A percentile compares a stretch with the other conserved stretches of the same genome.
These are phyloP conservation scores for Lithodes maja DNA, from an alignment of 2,888 invertebrate species.

Conservation along the genomic window DNA sequence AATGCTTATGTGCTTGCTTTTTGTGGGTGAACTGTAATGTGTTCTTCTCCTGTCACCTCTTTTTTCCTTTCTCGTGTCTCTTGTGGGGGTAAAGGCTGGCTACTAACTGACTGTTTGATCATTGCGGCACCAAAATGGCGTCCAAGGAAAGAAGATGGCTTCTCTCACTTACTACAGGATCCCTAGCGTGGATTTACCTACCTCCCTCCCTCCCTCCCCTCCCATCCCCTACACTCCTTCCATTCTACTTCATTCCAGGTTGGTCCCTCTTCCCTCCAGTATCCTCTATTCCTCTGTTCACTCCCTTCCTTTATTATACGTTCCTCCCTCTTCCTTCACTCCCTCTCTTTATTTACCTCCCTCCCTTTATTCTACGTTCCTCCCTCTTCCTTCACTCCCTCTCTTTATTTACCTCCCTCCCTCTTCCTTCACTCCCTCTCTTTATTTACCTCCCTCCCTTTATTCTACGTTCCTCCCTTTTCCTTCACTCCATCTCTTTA, in stretches of 20 bases:
- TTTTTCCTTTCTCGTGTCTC: neutral
- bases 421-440: neutral
- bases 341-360: constrained; percentile 2
- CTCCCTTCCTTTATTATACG: neutral
- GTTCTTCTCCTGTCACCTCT: neutral
- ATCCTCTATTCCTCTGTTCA: neutral
- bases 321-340: neutral
- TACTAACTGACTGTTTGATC: too few relatives aligned
- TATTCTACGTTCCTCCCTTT: neutral
- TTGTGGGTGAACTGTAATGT: too few relatives aligned
- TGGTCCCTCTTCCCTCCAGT: neutral
- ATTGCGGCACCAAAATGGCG: too few relatives aligned
- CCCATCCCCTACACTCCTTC: neutral
- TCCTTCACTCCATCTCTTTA: constrained; percentile 8
- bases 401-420: constrained; percentile 3
- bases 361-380: constrained; percentile 5
- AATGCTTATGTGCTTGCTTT: too few relatives aligned
- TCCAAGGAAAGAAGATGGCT: too few relatives aligned
- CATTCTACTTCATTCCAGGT: neutral
- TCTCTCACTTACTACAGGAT: neutral
- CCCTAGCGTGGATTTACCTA: too few relatives aligned
- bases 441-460: constrained; percentile 18
- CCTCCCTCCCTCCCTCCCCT: neutral
- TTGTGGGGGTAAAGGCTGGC: too few relatives aligned
- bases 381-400: constrained; percentile 2